phyloP scores from a whole-genome alignment of 2,113 vertebrate species.

The Cepphus grylle region DNA sequence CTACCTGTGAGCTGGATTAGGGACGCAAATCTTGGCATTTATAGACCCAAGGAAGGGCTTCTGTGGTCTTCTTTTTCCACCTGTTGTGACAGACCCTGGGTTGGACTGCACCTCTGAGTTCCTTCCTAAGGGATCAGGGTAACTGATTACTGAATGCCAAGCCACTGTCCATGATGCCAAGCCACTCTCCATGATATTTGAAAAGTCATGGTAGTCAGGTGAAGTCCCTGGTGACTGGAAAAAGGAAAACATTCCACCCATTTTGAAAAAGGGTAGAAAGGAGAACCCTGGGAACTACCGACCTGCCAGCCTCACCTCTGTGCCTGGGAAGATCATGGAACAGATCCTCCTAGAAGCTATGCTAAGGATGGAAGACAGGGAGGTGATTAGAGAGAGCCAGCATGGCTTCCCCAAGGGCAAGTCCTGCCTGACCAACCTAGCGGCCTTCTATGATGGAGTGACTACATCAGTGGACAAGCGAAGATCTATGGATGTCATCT shows the following conservation, averaged over 20 bases:
- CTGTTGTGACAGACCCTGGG: not conserved
- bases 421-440: not conserved
- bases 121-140: not conserved
- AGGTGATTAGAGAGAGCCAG: not conserved
- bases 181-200: not conserved
- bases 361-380: not conserved
- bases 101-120: not conserved
- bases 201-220: not conserved
- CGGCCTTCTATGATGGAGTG: not conserved
- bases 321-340: not conserved
- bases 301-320: not conserved
- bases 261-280: not conserved
- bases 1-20: not conserved
- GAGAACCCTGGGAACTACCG: not conserved
- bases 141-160: not conserved
- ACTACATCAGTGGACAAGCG: not conserved
- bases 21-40: not conserved
- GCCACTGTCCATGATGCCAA: not conserved
- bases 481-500: not conserved
- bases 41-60: not conserved
- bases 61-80: not conserved
- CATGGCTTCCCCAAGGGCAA: not conserved
- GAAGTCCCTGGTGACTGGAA: not conserved
- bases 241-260: not conserved
- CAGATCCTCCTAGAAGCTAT: not conserved